These are phyloP conservation scores for Syngnathus typhle DNA, from an alignment of 2,113 vertebrate genomes.

Conservation along the genomic window DNA sequence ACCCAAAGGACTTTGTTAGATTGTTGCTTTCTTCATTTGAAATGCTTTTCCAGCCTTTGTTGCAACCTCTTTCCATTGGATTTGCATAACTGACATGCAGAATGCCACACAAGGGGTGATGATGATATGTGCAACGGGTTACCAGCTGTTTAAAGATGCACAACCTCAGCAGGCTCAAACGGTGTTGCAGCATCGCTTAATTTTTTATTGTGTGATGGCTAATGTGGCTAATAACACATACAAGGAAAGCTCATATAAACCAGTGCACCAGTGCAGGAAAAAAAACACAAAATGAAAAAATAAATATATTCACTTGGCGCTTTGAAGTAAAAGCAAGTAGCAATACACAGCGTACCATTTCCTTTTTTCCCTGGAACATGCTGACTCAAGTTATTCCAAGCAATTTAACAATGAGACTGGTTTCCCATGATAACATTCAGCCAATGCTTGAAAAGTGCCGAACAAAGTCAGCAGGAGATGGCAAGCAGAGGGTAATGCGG, in stretches of 20 bases:
- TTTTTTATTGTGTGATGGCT: not conserved
- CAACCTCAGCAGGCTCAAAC: not conserved
- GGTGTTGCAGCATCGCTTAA: not conserved
- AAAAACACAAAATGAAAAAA: not conserved
- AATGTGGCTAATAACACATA: not conserved
- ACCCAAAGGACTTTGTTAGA: too few relatives aligned
- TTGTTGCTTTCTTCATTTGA: too few relatives aligned
- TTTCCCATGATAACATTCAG: constrained; percentile 15
- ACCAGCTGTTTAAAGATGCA: not conserved
- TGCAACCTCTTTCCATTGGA: too few relatives aligned
- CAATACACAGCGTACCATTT: constrained; percentile 1
- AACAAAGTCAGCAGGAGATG: not conserved
- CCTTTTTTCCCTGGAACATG: constrained; percentile 8
- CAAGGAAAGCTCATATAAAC: not conserved
- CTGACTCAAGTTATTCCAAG: constrained; percentile 20
- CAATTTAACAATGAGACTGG: constrained; percentile 19
- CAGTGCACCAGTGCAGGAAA: not conserved
- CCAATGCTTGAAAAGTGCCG: constrained; percentile 1
- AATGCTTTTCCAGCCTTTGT: too few relatives aligned
- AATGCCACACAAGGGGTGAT: not conserved
- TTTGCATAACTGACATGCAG: not conserved
- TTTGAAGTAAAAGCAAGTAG: not conserved
- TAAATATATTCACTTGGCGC: constrained; percentile 1
- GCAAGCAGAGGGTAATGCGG: not conserved
- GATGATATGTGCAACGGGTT: not conserved